Percentiles rank a stretch among this genome's conserved stretches.
Evolutionary conservation across 2,888 invertebrate genomes (phyloP).

Genomic region (Pachliopta kotzebuea): DNA sequence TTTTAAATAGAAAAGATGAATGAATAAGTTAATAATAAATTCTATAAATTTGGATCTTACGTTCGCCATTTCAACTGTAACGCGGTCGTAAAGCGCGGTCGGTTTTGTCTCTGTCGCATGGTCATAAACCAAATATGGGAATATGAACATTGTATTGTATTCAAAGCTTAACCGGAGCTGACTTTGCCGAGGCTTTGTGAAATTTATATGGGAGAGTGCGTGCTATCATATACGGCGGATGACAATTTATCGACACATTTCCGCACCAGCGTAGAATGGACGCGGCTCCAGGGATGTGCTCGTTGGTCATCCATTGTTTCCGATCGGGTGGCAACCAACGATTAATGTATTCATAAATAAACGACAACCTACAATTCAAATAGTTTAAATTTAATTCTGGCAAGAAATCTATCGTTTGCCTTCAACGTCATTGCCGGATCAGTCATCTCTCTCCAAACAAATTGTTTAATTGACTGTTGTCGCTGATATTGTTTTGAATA

Average conservation of each 20-base stretch:
- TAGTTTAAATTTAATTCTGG: too few relatives aligned
- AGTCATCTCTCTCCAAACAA: too few relatives aligned
- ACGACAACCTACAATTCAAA: too few relatives aligned
- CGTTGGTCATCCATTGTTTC: not conserved
- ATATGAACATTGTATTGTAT: constrained; percentile 10
- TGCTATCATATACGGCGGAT: constrained; percentile 6
- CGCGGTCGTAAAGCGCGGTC: not conserved
- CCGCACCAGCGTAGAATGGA: not conserved
- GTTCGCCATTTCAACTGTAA: not conserved
- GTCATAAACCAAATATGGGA: constrained; percentile 9
- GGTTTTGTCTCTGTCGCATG: constrained; percentile 6
- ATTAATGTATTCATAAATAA: too few relatives aligned
- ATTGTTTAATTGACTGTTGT: too few relatives aligned
- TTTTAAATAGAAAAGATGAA: not conserved
- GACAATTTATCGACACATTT: constrained; percentile 23
- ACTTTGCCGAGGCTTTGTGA: constrained; percentile 16
- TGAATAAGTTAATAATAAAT: not conserved
- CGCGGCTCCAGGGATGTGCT: not conserved
- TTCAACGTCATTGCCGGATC: too few relatives aligned
- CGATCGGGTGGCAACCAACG: not conserved
- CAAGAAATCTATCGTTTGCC: too few relatives aligned
- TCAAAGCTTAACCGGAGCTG: constrained; percentile 16
- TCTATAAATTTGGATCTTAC: not conserved
- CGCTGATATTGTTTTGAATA: too few relatives aligned
- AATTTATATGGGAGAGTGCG: constrained; percentile 10